Conservation (phyloP, 2,797 vertebrate species). For the Synaphobranchus kaupii region DNA sequence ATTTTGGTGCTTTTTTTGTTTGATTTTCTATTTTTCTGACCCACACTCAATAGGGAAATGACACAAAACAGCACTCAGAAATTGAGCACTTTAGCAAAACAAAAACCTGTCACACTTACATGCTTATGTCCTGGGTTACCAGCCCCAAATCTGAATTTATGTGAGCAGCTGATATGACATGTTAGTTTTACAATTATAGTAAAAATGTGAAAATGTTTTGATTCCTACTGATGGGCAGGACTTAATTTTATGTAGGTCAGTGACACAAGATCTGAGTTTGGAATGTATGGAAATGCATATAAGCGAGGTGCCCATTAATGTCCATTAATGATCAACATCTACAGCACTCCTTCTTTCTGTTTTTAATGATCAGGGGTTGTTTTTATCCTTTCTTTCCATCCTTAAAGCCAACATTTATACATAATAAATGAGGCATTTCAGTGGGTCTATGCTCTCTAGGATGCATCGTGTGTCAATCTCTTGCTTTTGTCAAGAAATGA, state of each 20-base stretch:
- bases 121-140: background rate
- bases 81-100: conserved; percentile 55
- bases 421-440: background rate
- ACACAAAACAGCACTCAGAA: conserved; percentile 40
- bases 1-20: conserved; percentile 36
- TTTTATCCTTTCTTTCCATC: background rate
- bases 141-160: background rate
- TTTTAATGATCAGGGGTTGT: background rate
- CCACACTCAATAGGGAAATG: conserved; percentile 38
- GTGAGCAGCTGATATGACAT: background rate
- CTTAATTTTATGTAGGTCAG: background rate
- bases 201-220: background rate
- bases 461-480: background rate
- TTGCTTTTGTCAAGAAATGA: background rate
- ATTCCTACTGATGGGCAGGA: background rate
- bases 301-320: background rate
- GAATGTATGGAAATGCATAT: background rate
- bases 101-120: background rate
- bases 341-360: background rate
- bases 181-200: conserved; percentile 30
- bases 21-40: conserved; percentile 57
- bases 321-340: background rate
- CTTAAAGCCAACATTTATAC: background rate
- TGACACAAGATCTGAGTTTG: background rate
- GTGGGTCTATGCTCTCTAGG: background rate